Percentiles rank a stretch among this genome's conserved stretches.
These are phyloP conservation scores for Tetanocera ferruginea DNA, from an alignment of 2,888 invertebrate genomes.

Conservation along the genomic window DNA sequence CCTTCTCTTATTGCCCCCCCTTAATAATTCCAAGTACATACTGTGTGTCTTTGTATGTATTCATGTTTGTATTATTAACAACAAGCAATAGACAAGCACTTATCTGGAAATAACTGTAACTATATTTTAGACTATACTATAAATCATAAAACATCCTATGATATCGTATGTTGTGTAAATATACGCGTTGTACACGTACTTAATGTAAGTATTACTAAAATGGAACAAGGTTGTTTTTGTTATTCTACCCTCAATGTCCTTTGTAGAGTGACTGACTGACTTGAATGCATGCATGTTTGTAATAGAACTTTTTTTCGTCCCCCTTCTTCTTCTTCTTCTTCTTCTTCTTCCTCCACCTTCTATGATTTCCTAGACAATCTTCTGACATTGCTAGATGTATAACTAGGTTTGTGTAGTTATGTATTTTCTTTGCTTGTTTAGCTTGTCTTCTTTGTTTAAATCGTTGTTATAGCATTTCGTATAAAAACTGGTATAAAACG, in stretches of 20 bases:
- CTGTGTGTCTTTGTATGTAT: too few relatives aligned
- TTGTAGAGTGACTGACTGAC: not conserved
- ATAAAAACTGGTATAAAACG: slow-evolving; percentile 38
- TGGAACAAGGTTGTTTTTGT: slow-evolving; percentile 5
- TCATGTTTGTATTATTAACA: too few relatives aligned
- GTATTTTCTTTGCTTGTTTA: not conserved
- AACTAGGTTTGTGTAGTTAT: not conserved
- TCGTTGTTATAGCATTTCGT: slow-evolving; percentile 10
- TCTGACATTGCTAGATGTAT: not conserved
- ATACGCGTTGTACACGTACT: not conserved
- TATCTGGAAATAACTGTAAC: too few relatives aligned
- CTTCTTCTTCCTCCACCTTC: not conserved
- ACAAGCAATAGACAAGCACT: too few relatives aligned
- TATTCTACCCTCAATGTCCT: not conserved
- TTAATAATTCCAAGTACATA: too few relatives aligned
- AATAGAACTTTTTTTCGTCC: not conserved
- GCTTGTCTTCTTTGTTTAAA: not conserved
- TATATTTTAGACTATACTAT: too few relatives aligned
- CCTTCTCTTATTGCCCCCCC: too few relatives aligned
- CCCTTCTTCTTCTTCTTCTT: not conserved
- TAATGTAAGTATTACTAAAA: not conserved
- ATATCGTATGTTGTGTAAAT: not conserved
- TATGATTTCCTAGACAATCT: not conserved
- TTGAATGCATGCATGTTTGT: not conserved
- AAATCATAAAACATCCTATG: not conserved